Evolutionary conservation across 2,888 invertebrate species (phyloP).

Genomic region (Zelleria hepariella): DNA sequence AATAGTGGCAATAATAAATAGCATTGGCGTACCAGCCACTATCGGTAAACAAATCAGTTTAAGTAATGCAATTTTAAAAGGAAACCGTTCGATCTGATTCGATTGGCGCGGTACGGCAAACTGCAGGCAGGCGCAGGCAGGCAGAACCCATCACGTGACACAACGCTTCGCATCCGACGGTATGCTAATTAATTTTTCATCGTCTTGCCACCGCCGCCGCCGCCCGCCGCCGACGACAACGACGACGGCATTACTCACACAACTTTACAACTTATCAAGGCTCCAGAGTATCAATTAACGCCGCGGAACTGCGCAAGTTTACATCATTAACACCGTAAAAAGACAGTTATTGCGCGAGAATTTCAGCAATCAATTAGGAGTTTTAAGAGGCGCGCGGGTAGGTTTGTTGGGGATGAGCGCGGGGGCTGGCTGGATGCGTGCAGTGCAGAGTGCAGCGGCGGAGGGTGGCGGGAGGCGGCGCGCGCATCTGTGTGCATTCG

Average conservation of each 20-base stretch:
- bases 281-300: slow-evolving; percentile 55
- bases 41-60: not conserved
- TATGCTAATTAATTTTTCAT: slow-evolving; percentile 55
- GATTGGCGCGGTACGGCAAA: not conserved
- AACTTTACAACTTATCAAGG: slow-evolving; percentile 40
- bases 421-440: slow-evolving; percentile 7
- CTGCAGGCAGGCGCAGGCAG: not conserved
- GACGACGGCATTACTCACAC: slow-evolving; percentile 32
- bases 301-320: slow-evolving; percentile 61
- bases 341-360: slow-evolving; percentile 71
- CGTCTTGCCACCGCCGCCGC: slow-evolving; percentile 26
- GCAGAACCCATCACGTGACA: slow-evolving; percentile 18
- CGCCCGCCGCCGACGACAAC: too few relatives aligned
- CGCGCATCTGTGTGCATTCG: slow-evolving; percentile 72
- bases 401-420: slow-evolving; percentile 27
- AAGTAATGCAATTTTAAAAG: not conserved
- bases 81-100: not conserved
- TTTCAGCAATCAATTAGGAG: slow-evolving; percentile 72
- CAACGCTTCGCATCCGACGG: slow-evolving; percentile 26
- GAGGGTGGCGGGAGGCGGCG: slow-evolving; percentile 38
- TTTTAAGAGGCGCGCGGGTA: slow-evolving; percentile 61
- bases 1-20: too few relatives aligned
- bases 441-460: slow-evolving; percentile 11
- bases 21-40: not conserved
- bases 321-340: slow-evolving; percentile 69